Evolutionary conservation across 2,797 vertebrate species (phyloP), one percentile per base, ranked within the genome.

Genomic region (Kryptolebias ocellatus): DNA sequence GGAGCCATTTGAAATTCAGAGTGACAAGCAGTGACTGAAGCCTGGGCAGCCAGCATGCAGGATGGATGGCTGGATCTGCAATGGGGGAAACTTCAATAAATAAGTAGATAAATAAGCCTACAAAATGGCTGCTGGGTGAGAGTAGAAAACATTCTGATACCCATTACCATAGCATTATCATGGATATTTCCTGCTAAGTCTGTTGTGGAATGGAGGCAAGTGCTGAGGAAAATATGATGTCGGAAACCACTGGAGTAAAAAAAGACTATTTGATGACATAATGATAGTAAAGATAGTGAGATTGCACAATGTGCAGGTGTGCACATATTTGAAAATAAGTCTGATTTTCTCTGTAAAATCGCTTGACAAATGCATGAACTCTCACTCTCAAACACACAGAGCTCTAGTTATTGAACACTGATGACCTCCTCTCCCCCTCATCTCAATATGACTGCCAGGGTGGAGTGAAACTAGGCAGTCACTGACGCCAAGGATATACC

Each of bases 371-470:
- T 88, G 92, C 68, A 75, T 42, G 51, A 66, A 44, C 62, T 86
- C 84, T 87, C 90, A 63, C 92, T 74, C 70, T 50, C 70, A 71
- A 74, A 87, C 84, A 89, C 84, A 89, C 89, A 90, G 74, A 50
- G 56, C 56, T 61, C 20, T 49, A 27, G 42, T 31, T 72, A 52
- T 54, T 18, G 54, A 64, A 53, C 12, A 4, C 39, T 20, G 50
- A 76, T 31, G n/a, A 63, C 70, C 61, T 93, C 93, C 94, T 84
- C 59, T 84, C 59, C 94, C 93, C 94, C 91, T 65, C 66, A 27
- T 88, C 93, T 96, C 94, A 96, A 95, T 95, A 94, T 60, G 86
- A 90, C 85, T 85, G 92, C 94, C 89, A 93, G 92, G 92, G 90
- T 92, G 76, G 86, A 87, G 89, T 90, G 91, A 92, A 83, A 89